Percentiles rank a stretch among this genome's conserved stretches.
Evolutionary conservation across 2,113 vertebrate species (phyloP).

Genomic region (Amblyopsis rosae): DNA sequence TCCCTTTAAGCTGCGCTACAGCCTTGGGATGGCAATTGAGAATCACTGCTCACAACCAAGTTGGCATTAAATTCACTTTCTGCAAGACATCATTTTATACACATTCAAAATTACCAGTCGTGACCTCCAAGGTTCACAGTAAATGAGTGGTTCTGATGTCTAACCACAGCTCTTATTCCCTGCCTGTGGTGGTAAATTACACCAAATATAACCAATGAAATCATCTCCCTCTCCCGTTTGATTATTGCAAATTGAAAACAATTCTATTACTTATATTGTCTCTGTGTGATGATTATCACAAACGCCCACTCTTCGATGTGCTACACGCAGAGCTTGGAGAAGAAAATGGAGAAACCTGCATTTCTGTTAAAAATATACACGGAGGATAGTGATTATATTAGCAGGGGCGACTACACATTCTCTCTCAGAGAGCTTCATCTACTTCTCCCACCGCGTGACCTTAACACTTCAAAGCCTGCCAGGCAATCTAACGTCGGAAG

Average conservation of each 20-base stretch:
- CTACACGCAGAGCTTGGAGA: conserved; percentile 23
- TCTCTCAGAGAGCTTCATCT: conserved; percentile 14
- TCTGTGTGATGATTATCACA: conserved; percentile 42
- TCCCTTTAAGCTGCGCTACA: conserved; percentile 6
- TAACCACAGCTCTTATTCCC: conserved; percentile 63
- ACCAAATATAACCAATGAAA: conserved; percentile 59
- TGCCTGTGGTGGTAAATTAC: conserved; percentile 61
- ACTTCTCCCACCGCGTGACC: conserved; percentile 5
- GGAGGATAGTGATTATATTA: conserved; percentile 26
- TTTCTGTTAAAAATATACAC: conserved; percentile 49
- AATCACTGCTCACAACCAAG: background rate
- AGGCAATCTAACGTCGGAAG: background rate
- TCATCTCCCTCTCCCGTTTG: conserved; percentile 62
- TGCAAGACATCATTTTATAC: conserved; percentile 38
- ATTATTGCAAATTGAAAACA: conserved; percentile 73
- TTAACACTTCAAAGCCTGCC: conserved; percentile 22
- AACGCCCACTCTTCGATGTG: conserved; percentile 48
- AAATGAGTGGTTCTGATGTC: conserved; percentile 65
- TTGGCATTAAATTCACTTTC: background rate
- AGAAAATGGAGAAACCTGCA: conserved; percentile 24
- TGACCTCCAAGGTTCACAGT: conserved; percentile 55
- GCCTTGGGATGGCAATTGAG: conserved; percentile 3
- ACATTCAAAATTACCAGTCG: conserved; percentile 48
- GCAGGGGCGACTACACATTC: conserved; percentile 9
- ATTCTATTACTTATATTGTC: conserved; percentile 63